A percentile compares a stretch with the other conserved stretches of the same genome.
phyloP scores from a whole-genome alignment of 2,888 invertebrate species.

The Parnassius smintheus region DNA sequence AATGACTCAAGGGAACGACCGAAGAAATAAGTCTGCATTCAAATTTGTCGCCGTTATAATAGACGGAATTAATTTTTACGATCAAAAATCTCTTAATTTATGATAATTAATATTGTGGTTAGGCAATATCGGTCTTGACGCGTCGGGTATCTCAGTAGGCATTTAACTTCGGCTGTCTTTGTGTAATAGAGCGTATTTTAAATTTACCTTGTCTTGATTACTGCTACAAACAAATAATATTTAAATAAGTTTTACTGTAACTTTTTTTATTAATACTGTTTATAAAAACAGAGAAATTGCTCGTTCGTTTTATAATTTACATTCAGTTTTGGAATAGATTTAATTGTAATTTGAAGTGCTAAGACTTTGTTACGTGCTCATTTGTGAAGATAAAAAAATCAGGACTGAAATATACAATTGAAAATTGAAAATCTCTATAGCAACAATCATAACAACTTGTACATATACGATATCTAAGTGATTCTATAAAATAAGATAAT shows the following conservation, averaged over 20 bases:
- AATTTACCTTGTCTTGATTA: conserved; percentile 16
- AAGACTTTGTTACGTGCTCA: too few relatives aligned
- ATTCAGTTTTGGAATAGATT: too few relatives aligned
- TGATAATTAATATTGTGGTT: conserved; percentile 18
- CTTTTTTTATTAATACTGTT: neutral
- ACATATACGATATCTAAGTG: too few relatives aligned
- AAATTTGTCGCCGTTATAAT: neutral
- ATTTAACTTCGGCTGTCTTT: conserved; percentile 24
- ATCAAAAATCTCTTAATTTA: conserved; percentile 22
- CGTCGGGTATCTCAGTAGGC: conserved; percentile 20
- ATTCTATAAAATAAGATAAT: too few relatives aligned
- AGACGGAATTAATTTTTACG: conserved; percentile 17
- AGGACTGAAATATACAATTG: too few relatives aligned
- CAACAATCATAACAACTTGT: too few relatives aligned
- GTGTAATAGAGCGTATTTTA: conserved; percentile 20
- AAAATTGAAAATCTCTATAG: too few relatives aligned
- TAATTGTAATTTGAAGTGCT: too few relatives aligned
- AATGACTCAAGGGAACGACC: neutral
- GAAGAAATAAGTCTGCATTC: neutral
- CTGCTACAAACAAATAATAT: conserved; percentile 5
- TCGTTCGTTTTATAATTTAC: too few relatives aligned
- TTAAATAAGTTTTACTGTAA: neutral
- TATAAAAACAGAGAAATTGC: neutral
- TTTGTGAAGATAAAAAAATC: too few relatives aligned
- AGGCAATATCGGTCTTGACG: conserved; percentile 21